Evolutionary conservation across 2,888 invertebrate species (phyloP), one percentile per base, ranked within the genome.

Genomic region (Hylaea fasciaria): DNA sequence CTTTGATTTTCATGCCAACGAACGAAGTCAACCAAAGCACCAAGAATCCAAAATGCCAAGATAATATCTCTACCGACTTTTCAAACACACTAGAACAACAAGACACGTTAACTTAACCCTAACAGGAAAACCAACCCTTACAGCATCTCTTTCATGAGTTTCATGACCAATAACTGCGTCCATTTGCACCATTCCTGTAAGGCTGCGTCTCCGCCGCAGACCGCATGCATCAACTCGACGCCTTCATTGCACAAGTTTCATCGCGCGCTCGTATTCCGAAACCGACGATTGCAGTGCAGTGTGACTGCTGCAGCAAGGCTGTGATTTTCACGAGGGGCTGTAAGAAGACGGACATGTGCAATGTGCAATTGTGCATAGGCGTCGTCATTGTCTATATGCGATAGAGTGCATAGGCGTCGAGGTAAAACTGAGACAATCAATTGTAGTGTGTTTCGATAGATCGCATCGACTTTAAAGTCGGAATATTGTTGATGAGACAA

Each of bases 201-300:
- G 49, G 50, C 32, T 2, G 40, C 10, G 57, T 62, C 22, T 39
- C 39, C 77, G 67, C 80, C 76, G 70, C 74, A 72, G 73, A 74
- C 74, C 72, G 73, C 75, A 78, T 83, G 83, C 81, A 83, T 85
- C 85, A 84, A 76, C 66, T 73, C 72, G 69, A 57, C 74, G 73
- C 71, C 74, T 54, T 68, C 81, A 60, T 54, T 46, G 55, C 40
- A 14, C 60, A 60, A 61, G 43, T 61, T 56, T 37, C 28, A n/a
- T 56, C 22, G 22, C 5, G 2, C 3, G 22, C 2, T 22, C 50
- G 55, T 60, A 74, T 71, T 76, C 73, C 73, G 80, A 74, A 70
- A 76, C 73, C 73, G 80, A 78, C 76, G 62, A 75, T 77, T 76
- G 72, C 57, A 52, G 47, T 43, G 16, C 46, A 65, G 62, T 54